A percentile compares a stretch with the other conserved stretches of the same genome.
Conservation (phyloP, 64 coral and sea anemone species). For the Montipora efflorescens region DNA sequence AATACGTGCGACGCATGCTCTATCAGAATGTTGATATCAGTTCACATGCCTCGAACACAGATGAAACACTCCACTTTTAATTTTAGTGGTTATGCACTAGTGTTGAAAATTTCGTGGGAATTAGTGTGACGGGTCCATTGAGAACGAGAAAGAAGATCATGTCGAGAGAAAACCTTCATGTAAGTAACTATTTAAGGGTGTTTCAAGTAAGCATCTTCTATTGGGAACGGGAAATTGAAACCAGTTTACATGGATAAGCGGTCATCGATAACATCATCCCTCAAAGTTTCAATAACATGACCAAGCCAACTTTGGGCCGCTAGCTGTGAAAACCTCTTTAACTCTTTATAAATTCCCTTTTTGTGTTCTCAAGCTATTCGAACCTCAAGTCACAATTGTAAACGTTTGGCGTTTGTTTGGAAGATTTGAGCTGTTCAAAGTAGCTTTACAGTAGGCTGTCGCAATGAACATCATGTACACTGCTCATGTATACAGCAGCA, state of each 20-base stretch:
- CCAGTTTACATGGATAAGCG: no score
- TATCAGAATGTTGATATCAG: neutral
- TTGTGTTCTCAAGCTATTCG: neutral
- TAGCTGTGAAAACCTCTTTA: neutral
- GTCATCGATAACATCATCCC: no score
- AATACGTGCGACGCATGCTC: conserved; percentile 15
- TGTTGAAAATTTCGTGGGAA: neutral
- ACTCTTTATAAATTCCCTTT: neutral
- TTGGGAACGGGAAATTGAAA: neutral
- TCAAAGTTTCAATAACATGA: no score
- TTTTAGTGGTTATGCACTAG: neutral
- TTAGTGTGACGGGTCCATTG: neutral
- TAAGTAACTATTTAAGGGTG: neutral
- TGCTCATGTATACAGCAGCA: no score
- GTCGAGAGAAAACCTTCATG: conserved; percentile 47
- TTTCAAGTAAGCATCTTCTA: neutral
- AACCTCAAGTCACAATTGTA: neutral
- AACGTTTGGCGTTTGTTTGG: neutral
- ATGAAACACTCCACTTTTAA: neutral
- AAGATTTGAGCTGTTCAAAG: neutral
- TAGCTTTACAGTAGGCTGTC: no score
- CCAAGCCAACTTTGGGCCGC: no score
- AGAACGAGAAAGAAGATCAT: neutral
- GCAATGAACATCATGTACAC: no score
- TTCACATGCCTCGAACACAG: no score